A percentile compares a stretch with the other conserved stretches of the same genome.
phyloP scores from a whole-genome alignment of 2,113 vertebrate species.

The Patagioenas fasciata region DNA sequence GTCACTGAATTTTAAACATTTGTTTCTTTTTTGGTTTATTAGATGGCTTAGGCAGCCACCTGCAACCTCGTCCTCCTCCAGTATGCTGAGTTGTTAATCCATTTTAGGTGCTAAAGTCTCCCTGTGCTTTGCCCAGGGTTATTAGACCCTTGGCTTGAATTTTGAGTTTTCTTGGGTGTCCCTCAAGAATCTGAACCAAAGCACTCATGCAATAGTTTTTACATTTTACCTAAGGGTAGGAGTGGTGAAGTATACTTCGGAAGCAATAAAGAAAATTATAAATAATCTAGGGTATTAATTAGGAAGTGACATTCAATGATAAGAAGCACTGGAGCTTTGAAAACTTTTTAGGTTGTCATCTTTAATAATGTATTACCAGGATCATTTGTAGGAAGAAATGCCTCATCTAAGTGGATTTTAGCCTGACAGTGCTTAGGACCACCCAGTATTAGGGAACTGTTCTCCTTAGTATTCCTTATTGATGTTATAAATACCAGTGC shows the following conservation, averaged over 20 bases:
- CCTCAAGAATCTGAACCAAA: background rate
- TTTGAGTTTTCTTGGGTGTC: background rate
- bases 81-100: background rate
- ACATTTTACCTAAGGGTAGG: background rate
- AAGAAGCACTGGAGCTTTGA: background rate
- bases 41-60: background rate
- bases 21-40: background rate
- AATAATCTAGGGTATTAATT: background rate
- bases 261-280: background rate
- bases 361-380: constrained; percentile 7
- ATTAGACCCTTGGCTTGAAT: background rate
- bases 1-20: background rate
- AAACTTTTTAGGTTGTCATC: background rate
- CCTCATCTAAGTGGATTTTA: background rate
- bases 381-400: constrained; percentile 7
- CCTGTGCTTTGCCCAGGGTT: background rate
- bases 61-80: background rate
- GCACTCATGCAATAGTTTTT: background rate
- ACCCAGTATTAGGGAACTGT: background rate
- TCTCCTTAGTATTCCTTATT: background rate
- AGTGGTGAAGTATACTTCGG: background rate
- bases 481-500: background rate
- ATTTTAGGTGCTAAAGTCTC: background rate
- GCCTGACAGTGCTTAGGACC: background rate
- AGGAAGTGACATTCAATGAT: background rate